Base-by-base conservation (phyloP, 2,888 invertebrate species). In the Cerastis leucographa region DNA sequence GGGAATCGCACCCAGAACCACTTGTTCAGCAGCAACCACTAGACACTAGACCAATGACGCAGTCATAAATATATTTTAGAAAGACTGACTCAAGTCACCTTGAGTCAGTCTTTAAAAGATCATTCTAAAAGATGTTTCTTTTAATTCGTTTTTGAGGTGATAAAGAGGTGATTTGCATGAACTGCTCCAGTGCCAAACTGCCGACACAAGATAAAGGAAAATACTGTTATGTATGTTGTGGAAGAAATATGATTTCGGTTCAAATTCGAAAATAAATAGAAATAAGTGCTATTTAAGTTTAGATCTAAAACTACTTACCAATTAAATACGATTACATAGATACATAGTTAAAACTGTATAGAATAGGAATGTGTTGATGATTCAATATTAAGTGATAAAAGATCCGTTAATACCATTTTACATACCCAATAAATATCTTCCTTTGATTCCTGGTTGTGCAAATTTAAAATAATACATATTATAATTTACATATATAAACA, bases 391-490 rank as follows among this genome's bases (percentile, higher is more conserved):
- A 49, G 35, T 54, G 19, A 25, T n/a, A 69, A 56, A 40, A 68
- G 0, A 68, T 29, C 35, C 25, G 25, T 44, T 56, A 14, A 29
- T 49, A 62, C 67, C 59, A 71, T 56, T 9, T 54, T 93, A 96
- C 96, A 92, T 96, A 96, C 96, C 96, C 96, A 96, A 91, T 95
- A 96, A 70, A 90, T 88, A 85, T 93, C 92, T 88, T 91, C 93
- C 85, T 91, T 91, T 76, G 89, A 65, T 82, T 92, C 95, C 96
- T 95, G 94, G 93, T 90, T 84, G 89, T 81, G 94, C 95, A 89
- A 90, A 84, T 83, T 73, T 84, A 92, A 91, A 89, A 87, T 85
- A 88, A 89, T 88, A 85, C 73, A 85, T 81, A 80, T 76, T 75
- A 85, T 80, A 70, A 79, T 81, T 86, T 29, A 80, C 74, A 75